A percentile compares a stretch with the other conserved stretches of the same genome.
These are phyloP conservation scores for Tautogolabrus adspersus DNA, from an alignment of 2,113 vertebrate genomes.

Conservation along the genomic window DNA sequence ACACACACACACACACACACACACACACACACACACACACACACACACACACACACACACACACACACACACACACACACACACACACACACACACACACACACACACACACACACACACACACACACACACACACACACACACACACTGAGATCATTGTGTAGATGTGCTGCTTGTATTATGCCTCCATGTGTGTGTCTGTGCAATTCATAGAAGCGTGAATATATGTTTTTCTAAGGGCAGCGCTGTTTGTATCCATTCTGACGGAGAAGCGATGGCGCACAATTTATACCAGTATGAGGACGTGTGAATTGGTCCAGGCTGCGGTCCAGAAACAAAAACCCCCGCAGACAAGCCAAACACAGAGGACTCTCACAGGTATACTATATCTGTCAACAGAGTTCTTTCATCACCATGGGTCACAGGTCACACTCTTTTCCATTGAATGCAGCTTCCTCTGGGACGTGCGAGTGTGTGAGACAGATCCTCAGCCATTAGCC, in stretches of 20 bases:
- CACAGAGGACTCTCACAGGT: conserved; percentile 81
- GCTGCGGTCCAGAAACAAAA: conserved; percentile 58
- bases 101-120: conserved; percentile 53
- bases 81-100: conserved; percentile 55
- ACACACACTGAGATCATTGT: conserved; percentile 73
- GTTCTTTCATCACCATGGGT: conserved; percentile 75
- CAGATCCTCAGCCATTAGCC: conserved; percentile 67
- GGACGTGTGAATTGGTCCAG: conserved; percentile 58
- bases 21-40: conserved; percentile 76
- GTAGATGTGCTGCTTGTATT: conserved; percentile 51
- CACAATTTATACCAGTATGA: conserved; percentile 25
- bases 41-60: conserved; percentile 63
- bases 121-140: conserved; percentile 53
- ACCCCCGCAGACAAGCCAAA: conserved; percentile 74
- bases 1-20: conserved; percentile 76
- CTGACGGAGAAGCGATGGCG: conserved; percentile 7
- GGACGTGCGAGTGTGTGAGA: conserved; percentile 73
- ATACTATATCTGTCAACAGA: conserved; percentile 82
- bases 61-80: conserved; percentile 53
- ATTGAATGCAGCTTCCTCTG: conserved; percentile 75
- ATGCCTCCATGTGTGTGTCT: conserved; percentile 35
- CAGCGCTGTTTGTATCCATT: conserved; percentile 49
- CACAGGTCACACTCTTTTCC: conserved; percentile 76
- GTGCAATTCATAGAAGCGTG: conserved; percentile 38
- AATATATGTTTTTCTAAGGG: conserved; percentile 67